These are phyloP conservation scores for Bombus waltoni DNA, from an alignment of 1,140 invertebrate genomes.

Conservation along the genomic window DNA sequence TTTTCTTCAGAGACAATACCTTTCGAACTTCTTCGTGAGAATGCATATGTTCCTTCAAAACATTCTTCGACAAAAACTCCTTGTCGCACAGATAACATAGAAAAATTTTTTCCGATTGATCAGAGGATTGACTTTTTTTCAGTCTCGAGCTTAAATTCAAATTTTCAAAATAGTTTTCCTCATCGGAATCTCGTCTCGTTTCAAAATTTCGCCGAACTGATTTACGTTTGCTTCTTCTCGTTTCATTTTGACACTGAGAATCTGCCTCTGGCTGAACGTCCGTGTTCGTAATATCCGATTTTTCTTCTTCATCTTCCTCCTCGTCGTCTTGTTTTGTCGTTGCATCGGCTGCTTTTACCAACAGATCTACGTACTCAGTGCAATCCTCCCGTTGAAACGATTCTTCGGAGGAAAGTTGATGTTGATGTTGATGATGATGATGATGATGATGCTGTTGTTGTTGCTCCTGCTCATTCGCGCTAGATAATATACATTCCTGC, in stretches of 20 bases:
- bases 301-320: background rate
- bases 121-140: slow-evolving; percentile 67
- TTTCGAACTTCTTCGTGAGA: slow-evolving; percentile 79
- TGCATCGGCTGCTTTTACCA: slow-evolving; percentile 18
- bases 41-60: slow-evolving; percentile 81
- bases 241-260: slow-evolving; percentile 48
- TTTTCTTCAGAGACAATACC: slow-evolving; percentile 72
- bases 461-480: background rate
- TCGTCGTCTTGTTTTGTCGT: slow-evolving; percentile 9
- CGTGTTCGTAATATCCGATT: background rate
- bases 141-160: slow-evolving; percentile 79
- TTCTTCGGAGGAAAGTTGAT: slow-evolving; percentile 6
- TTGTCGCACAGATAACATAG: slow-evolving; percentile 80
- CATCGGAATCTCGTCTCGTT: slow-evolving; percentile 70
- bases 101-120: slow-evolving; percentile 76
- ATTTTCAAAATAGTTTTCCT: slow-evolving; percentile 81
- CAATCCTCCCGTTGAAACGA: slow-evolving; percentile 28
- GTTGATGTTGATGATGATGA: background rate
- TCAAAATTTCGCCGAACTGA: slow-evolving; percentile 30
- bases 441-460: slow-evolving; percentile 2
- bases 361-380: slow-evolving; percentile 20
- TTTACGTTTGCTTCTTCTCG: slow-evolving; percentile 71
- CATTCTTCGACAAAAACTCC: slow-evolving; percentile 78
- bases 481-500: slow-evolving; percentile 57
- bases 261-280: slow-evolving; percentile 21